Percentiles rank a stretch among this genome's conserved stretches.
These are phyloP conservation scores for Chloroceryle amazona DNA, from an alignment of 2,797 vertebrate species.

Conservation along the genomic window DNA sequence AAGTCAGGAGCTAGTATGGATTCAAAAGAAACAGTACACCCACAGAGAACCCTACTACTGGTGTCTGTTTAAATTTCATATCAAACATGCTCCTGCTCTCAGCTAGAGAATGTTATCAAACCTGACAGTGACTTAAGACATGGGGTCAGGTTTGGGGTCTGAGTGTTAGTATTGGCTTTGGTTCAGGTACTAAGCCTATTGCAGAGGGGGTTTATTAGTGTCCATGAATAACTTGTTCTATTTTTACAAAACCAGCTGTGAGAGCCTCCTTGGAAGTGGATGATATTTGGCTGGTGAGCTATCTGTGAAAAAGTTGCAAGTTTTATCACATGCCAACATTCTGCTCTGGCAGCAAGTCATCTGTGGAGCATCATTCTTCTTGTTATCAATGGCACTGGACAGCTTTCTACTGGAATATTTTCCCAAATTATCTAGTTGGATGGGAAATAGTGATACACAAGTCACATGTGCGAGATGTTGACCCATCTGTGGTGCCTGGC, in stretches of 20 bases:
- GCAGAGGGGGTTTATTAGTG: background rate
- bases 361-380: background rate
- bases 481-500: slow-evolving; percentile 25
- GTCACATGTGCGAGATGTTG: background rate
- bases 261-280: background rate
- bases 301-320: background rate
- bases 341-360: background rate
- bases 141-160: background rate
- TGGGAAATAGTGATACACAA: background rate
- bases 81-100: background rate
- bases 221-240: background rate
- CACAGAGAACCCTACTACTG: background rate
- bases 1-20: background rate
- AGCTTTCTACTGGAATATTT: slow-evolving; percentile 39
- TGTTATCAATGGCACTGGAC: slow-evolving; percentile 7
- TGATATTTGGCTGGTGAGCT: slow-evolving; percentile 1
- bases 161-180: background rate
- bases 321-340: slow-evolving; percentile 13
- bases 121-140: background rate
- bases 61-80: background rate
- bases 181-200: background rate
- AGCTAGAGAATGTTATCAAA: background rate
- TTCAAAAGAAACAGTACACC: background rate
- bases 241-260: background rate
- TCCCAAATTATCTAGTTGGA: background rate